Conservation (phyloP, 1,140 invertebrate genomes). For the Drosophila burlai region DNA sequence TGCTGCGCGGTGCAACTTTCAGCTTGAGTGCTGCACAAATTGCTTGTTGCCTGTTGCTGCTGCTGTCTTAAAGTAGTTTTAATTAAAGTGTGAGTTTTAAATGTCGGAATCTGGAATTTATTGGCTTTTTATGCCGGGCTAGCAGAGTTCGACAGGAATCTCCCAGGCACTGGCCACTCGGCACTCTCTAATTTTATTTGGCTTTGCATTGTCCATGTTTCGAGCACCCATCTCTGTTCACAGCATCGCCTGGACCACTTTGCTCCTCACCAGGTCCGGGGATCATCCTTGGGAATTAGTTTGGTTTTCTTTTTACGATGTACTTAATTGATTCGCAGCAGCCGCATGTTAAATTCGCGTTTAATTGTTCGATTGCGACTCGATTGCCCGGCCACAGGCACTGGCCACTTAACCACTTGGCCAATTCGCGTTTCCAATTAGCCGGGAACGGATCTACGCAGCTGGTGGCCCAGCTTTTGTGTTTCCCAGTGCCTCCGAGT, state of each 20-base stretch:
- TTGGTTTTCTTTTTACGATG: conserved; percentile 29
- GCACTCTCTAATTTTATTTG: conserved; percentile 55
- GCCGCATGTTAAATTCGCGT: conserved; percentile 25
- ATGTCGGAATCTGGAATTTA: conserved; percentile 71
- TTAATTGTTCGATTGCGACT: conserved; percentile 53
- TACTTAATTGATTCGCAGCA: conserved; percentile 23
- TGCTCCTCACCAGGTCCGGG: not conserved
- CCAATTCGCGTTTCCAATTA: conserved; percentile 57
- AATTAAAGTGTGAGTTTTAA: conserved; percentile 80
- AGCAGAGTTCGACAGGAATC: conserved; percentile 14
- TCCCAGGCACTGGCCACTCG: conserved; percentile 4
- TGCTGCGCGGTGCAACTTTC: conserved; percentile 20
- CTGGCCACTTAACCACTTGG: conserved; percentile 22
- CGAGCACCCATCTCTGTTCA: not conserved
- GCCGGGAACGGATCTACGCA: conserved; percentile 40
- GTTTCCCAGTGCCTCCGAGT: conserved; percentile 4
- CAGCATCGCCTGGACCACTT: conserved; percentile 24
- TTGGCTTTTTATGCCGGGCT: conserved; percentile 60
- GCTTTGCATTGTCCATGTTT: conserved; percentile 52
- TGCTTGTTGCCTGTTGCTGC: conserved; percentile 31
- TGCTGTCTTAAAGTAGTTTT: conserved; percentile 58
- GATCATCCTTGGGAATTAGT: not conserved
- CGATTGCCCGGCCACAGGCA: conserved; percentile 20
- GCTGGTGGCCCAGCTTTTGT: conserved; percentile 28
- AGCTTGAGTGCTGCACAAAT: conserved; percentile 44